phyloP scores from a whole-genome alignment of 2,797 vertebrate genomes.

The Phataginus tetradactyla region DNA sequence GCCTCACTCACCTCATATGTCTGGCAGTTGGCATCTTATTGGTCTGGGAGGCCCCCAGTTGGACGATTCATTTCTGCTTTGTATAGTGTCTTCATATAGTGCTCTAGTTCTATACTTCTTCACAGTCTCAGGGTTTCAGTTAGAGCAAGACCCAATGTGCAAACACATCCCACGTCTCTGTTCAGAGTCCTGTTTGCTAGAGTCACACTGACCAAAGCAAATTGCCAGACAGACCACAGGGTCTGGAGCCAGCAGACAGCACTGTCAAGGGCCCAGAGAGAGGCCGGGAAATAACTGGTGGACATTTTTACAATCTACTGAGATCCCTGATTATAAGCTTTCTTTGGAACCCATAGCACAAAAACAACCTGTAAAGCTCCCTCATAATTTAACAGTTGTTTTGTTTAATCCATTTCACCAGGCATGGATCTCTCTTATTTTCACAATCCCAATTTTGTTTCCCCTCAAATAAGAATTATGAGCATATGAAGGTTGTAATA shows the following conservation, averaged over 20 bases:
- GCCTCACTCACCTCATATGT: neutral
- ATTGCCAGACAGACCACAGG: neutral
- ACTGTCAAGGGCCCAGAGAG: neutral
- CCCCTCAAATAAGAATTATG: neutral
- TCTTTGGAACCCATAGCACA: neutral
- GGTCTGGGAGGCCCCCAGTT: neutral
- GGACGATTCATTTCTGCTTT: neutral
- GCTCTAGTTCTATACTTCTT: neutral
- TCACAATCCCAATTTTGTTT: constrained; percentile 4
- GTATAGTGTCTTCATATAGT: neutral
- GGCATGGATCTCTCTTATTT: neutral
- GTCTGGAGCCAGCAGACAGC: neutral
- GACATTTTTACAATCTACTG: neutral
- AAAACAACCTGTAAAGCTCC: neutral
- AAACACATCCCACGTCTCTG: neutral
- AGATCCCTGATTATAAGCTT: neutral
- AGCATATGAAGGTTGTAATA: neutral
- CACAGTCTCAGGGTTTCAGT: neutral
- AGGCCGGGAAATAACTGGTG: neutral
- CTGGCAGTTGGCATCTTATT: neutral
- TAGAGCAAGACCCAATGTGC: neutral
- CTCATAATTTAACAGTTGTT: neutral
- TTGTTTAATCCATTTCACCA: neutral
- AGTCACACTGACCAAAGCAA: neutral
- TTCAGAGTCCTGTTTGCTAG: neutral